Conservation (phyloP, 2,888 invertebrate genomes). For the Tyria jacobaeae region DNA sequence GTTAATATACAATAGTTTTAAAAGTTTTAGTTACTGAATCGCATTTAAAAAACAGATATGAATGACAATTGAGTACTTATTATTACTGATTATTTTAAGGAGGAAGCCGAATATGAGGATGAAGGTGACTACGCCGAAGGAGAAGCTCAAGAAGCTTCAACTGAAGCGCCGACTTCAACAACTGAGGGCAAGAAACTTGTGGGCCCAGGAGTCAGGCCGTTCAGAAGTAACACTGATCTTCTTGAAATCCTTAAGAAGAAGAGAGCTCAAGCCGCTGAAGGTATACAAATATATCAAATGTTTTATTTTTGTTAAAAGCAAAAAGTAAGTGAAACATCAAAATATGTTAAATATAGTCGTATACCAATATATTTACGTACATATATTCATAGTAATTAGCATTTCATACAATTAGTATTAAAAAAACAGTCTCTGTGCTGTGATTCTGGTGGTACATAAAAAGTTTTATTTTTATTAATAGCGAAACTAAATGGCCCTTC, state of each 20-base stretch:
- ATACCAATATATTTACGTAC: too few species aligned
- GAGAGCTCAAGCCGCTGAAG: slow-evolving; percentile 89
- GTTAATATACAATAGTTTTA: too few species aligned
- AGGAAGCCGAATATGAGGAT: slow-evolving; percentile 85
- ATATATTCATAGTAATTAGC: too few species aligned
- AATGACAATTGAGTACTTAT: neutral
- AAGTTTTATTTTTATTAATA: slow-evolving; percentile 37
- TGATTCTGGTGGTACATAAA: neutral
- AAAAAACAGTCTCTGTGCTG: too few species aligned
- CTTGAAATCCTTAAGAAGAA: slow-evolving; percentile 90
- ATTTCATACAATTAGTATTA: too few species aligned
- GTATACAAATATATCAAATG: slow-evolving; percentile 58
- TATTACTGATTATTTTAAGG: slow-evolving; percentile 56
- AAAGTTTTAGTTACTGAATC: too few species aligned
- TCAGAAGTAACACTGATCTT: slow-evolving; percentile 92
- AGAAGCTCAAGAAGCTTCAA: slow-evolving; percentile 81
- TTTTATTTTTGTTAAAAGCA: slow-evolving; percentile 53
- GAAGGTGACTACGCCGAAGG: slow-evolving; percentile 84
- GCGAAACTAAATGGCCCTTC: slow-evolving; percentile 71
- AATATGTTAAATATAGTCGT: too few species aligned
- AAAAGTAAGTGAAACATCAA: too few species aligned
- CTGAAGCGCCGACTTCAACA: slow-evolving; percentile 86
- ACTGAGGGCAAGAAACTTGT: slow-evolving; percentile 90
- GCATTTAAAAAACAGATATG: too few species aligned
- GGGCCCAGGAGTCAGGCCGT: slow-evolving; percentile 90